Evolutionary conservation across 1,140 invertebrate species (phyloP).

Genomic region (Idris sp.): DNA sequence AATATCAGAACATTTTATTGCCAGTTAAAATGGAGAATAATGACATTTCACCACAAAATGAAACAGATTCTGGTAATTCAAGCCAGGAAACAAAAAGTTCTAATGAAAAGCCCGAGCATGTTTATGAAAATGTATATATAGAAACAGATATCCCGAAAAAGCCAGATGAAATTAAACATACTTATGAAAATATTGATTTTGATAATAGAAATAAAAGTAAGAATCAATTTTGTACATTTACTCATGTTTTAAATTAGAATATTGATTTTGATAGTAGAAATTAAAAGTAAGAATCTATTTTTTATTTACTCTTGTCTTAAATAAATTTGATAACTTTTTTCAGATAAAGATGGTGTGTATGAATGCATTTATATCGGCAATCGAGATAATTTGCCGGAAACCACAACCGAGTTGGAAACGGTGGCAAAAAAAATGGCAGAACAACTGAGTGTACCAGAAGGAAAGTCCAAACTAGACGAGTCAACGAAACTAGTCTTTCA

Average conservation of each 20-base stretch:
- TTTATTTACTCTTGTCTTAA: background rate
- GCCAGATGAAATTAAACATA: conserved; percentile 57
- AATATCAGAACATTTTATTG: conserved; percentile 71
- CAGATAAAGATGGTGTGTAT: conserved; percentile 45
- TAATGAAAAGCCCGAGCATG: conserved; percentile 59
- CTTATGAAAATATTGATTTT: conserved; percentile 68
- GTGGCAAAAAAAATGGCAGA: conserved; percentile 65
- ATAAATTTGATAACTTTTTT: too few relatives aligned
- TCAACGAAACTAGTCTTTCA: conserved; percentile 65
- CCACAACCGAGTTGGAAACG: conserved; percentile 66
- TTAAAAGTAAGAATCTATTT: background rate
- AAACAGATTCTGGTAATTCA: conserved; percentile 6
- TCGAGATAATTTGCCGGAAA: conserved; percentile 62
- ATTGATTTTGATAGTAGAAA: conserved; percentile 38
- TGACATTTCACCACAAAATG: conserved; percentile 13
- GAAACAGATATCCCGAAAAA: conserved; percentile 61
- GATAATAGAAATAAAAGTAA: background rate
- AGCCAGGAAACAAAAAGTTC: conserved; percentile 37
- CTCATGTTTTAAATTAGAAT: conserved; percentile 37
- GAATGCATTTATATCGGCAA: conserved; percentile 67
- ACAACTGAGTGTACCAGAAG: conserved; percentile 45
- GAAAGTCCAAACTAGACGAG: conserved; percentile 47
- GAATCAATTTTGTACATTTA: background rate
- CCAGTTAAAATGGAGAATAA: conserved; percentile 67
- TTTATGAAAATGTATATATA: conserved; percentile 69